Evolutionary conservation across 2,797 vertebrate species (phyloP).

Genomic region (Nyctalus aviator): DNA sequence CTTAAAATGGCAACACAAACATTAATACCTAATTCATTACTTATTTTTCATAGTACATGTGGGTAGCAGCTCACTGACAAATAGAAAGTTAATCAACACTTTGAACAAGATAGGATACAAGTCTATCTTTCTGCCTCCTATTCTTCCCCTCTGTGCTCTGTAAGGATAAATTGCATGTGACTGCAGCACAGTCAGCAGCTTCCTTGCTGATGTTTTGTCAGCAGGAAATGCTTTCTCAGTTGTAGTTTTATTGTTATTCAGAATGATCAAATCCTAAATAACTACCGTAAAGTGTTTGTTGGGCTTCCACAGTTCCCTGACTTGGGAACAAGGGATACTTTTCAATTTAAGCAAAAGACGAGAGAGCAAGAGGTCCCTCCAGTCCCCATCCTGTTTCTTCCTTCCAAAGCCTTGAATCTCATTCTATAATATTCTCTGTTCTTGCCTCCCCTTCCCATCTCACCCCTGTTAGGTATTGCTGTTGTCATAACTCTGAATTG

Average conservation of each 20-base stretch:
- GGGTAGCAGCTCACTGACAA: conserved; percentile 56
- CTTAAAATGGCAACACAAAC: conserved; percentile 75
- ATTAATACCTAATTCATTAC: conserved; percentile 78
- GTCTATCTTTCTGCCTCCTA: neutral
- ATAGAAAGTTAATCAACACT: conserved; percentile 13
- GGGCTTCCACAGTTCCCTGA: neutral
- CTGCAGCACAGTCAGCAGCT: neutral
- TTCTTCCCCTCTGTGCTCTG: neutral
- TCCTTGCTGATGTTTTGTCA: neutral
- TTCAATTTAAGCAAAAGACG: conserved; percentile 1
- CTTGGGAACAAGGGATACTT: neutral
- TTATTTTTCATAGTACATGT: conserved; percentile 63
- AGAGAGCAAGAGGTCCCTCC: neutral
- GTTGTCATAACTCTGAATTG: neutral
- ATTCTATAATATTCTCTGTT: neutral
- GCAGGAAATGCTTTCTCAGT: conserved; percentile 6
- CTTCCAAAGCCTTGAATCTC: neutral
- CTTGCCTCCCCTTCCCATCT: neutral
- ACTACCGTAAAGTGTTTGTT: neutral
- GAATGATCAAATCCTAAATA: neutral
- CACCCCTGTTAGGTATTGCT: neutral
- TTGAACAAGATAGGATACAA: neutral
- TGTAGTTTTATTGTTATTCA: neutral
- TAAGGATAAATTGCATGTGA: neutral
- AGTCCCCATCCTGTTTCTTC: neutral